Evolutionary conservation across 2,888 invertebrate species (phyloP), one percentile per base, ranked within the genome.

Genomic region (Teleiodes luculella): DNA sequence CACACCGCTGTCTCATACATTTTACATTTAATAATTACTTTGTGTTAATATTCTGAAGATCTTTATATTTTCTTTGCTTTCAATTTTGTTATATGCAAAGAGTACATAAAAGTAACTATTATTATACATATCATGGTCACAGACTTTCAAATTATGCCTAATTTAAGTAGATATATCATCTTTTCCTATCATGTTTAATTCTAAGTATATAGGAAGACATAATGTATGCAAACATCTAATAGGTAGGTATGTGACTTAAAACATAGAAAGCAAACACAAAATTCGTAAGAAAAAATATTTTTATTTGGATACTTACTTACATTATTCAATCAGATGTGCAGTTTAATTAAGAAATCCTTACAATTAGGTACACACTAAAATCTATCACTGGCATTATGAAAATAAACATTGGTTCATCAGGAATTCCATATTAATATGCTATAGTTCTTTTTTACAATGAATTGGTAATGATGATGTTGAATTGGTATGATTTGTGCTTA

Each of bases 231-330:
- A n/a, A n/a, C n/a, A n/a, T n/a, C n/a, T n/a, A n/a, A n/a, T n/a
- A 6, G 3, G 24, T 4, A 24, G 6, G 24, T 4, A 24, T 3
- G 35, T 35, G n/a, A n/a, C n/a, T 11, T 31, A n/a, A 35, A 1
- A n/a, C 3, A n/a, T n/a, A 20, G 8, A 3, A 31, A 58, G 41
- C 49, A 53, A 51, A 53, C 31, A 47, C 47, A 16, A 52, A 33
- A n/a, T 43, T 53, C 49, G 45, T 54, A 55, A 28, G 45, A 50
- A 54, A 57, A 47, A 57, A 48, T 56, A 52, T 14, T 52, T 52
- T 45, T 45, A 35, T 35, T 52, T n/a, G n/a, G n/a, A n/a, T n/a
- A n/a, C n/a, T 36, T 45, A 52, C 24, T 33, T 45, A 52, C 45
- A 52, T 51, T 18, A 41, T 24, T 30, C n/a, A 31, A 41, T 31